These are phyloP conservation scores for Dendrocopos noguchii DNA, from an alignment of 2,113 vertebrate species.

Conservation along the genomic window DNA sequence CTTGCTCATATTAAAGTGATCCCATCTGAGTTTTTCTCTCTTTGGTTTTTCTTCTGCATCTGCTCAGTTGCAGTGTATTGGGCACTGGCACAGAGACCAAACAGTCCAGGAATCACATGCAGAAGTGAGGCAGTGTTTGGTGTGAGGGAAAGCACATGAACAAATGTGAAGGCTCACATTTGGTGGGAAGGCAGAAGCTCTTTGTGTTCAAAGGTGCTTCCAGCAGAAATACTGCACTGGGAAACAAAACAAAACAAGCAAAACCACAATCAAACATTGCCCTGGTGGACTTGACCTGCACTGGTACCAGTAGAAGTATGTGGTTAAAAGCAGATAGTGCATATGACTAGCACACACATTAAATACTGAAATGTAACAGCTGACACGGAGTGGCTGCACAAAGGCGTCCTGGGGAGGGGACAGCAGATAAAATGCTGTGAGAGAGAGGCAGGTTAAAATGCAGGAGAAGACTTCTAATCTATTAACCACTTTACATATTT, in stretches of 20 bases:
- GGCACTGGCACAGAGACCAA: neutral
- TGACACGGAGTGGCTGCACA: accelerated
- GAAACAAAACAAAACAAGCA: neutral
- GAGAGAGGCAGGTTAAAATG: neutral
- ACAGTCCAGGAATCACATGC: neutral
- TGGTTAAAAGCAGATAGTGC: neutral
- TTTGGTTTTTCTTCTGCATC: neutral
- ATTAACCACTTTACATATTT: neutral
- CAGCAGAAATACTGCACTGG: neutral
- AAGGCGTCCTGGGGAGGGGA: neutral
- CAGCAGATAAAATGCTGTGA: neutral
- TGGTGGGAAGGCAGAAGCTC: neutral
- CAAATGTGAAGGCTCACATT: accelerated
- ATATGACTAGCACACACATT: neutral
- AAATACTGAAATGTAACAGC: neutral
- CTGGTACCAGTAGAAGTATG: neutral
- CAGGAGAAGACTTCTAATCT: neutral
- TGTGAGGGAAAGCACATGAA: too few relatives aligned
- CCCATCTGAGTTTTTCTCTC: neutral
- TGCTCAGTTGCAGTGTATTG: neutral
- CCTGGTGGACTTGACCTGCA: neutral
- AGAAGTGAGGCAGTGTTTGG: neutral
- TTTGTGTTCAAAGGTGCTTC: neutral
- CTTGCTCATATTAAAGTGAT: neutral
- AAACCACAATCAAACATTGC: neutral